phyloP scores from a whole-genome alignment of 2,113 vertebrate genomes.

The Pteropus alecto region DNA sequence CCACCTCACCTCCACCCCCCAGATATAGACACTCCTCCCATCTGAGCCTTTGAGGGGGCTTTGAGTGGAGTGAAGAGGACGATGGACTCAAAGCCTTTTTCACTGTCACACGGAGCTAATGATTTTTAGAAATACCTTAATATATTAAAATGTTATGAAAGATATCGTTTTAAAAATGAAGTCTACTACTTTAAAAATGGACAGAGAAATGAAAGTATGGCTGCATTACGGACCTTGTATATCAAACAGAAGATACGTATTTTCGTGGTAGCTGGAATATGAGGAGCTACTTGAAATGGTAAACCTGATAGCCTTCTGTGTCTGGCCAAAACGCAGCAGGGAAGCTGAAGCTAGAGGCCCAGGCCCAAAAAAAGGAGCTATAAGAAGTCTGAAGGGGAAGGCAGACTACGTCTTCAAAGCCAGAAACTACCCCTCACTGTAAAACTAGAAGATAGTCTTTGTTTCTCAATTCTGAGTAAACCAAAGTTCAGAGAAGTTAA shows the following conservation, averaged over 20 bases:
- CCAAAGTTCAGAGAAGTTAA: neutral
- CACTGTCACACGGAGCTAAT: neutral
- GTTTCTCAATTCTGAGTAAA: neutral
- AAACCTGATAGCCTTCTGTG: neutral
- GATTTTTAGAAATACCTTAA: neutral
- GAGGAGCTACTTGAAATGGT: neutral
- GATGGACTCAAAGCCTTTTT: neutral
- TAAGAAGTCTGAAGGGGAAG: neutral
- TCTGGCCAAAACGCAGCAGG: neutral
- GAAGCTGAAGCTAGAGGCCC: neutral
- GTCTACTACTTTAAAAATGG: neutral
- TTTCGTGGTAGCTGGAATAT: neutral
- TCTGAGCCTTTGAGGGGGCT: neutral
- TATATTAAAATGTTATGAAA: neutral
- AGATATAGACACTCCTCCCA: neutral
- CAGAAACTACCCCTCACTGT: neutral
- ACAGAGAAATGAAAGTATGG: neutral
- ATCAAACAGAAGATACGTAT: neutral
- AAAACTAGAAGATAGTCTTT: neutral
- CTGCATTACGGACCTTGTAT: neutral
- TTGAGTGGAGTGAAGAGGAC: accelerated
- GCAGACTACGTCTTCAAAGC: neutral
- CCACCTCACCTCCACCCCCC: neutral
- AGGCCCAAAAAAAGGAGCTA: neutral
- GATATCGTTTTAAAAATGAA: neutral